Evolutionary conservation across 2,113 vertebrate species (phyloP), one percentile per base, ranked within the genome.

Genomic region (Neoarius graeffei): DNA sequence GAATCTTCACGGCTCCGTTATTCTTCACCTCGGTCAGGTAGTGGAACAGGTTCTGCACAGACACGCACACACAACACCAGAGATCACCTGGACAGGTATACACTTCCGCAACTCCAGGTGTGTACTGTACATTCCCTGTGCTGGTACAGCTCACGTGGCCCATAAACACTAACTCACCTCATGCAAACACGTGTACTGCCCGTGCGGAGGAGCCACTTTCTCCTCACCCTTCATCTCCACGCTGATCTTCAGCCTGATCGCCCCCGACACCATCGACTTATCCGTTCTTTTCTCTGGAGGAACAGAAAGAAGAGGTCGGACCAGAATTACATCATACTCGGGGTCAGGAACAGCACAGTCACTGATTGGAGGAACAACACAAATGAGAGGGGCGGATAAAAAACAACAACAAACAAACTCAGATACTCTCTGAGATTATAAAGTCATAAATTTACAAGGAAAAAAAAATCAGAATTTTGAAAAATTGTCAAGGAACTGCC

Each of bases 141-240:
- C 35, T 35, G 35, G 35, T 35, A 35, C 35, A 35, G 35, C 35
- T 35, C 35, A 35, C 1, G 35, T 35, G 35, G 35, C 35, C 35
- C 35, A 35, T 35, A 35, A 35, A 62, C 2, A 77, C 56, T 7
- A 27, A 86, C 84, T 90, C 94, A 99, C 98, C 97, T 99, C 98
- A 35, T 99, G 98, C 84, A 99, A 95, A 94, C 97, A 99, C n/a
- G 98, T 99, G 86, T 99, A 99, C 81, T 99, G 98, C 90, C 98
- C 92, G 1, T 99, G 98, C 85, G 99, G 99, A 0, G 98, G 97
- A 86, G 97, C 97, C 87, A 98, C 97, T 0, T 99, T 98, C 93
- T 99, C 98, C 86, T 99, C 98, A 86, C 98, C 98, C 93, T 99
- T 97, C 93, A 99, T 99, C 93, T 99, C 98, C 89, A 99, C 98